phyloP scores from a whole-genome alignment of 2,113 vertebrate genomes.

The Datnioides undecimradiatus region DNA sequence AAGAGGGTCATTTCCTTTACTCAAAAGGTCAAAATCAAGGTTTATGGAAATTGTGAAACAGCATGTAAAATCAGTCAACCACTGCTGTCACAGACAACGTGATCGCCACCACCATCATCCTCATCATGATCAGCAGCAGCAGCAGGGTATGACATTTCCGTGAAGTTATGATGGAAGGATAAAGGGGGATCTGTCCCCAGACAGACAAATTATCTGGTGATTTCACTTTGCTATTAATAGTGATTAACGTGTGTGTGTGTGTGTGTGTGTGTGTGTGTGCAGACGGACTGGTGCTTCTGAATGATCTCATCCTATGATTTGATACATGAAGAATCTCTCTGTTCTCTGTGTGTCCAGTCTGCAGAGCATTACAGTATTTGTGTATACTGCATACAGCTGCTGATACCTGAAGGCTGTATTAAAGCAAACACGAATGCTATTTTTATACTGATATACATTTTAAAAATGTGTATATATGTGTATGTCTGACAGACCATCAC shows the following conservation, averaged over 20 bases:
- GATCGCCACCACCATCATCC: not conserved
- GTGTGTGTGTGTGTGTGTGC: not conserved
- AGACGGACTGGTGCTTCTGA: slow-evolving; percentile 67
- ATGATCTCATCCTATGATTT: slow-evolving; percentile 80
- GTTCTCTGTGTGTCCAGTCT: slow-evolving; percentile 45
- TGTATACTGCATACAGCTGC: slow-evolving; percentile 6
- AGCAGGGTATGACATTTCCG: slow-evolving; percentile 38
- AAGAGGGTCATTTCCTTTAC: not conserved
- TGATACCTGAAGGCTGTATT: too few species aligned
- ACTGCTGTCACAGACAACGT: not conserved
- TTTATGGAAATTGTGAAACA: not conserved
- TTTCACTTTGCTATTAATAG: slow-evolving; percentile 72
- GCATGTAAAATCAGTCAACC: not conserved
- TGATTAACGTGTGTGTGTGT: slow-evolving; percentile 23
- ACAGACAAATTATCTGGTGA: slow-evolving; percentile 60
- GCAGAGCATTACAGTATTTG: slow-evolving; percentile 13
- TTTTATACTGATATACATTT: too few species aligned
- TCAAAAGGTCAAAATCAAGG: slow-evolving; percentile 20
- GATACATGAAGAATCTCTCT: slow-evolving; percentile 70
- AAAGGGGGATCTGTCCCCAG: slow-evolving; percentile 37
- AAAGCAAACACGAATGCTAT: too few species aligned
- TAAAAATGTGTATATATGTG: too few species aligned
- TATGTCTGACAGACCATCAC: not conserved
- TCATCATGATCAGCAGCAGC: slow-evolving; percentile 7
- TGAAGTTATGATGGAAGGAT: slow-evolving; percentile 38